Evolutionary conservation across 2,888 invertebrate genomes (phyloP).

Genomic region (Melanotus villosus): DNA sequence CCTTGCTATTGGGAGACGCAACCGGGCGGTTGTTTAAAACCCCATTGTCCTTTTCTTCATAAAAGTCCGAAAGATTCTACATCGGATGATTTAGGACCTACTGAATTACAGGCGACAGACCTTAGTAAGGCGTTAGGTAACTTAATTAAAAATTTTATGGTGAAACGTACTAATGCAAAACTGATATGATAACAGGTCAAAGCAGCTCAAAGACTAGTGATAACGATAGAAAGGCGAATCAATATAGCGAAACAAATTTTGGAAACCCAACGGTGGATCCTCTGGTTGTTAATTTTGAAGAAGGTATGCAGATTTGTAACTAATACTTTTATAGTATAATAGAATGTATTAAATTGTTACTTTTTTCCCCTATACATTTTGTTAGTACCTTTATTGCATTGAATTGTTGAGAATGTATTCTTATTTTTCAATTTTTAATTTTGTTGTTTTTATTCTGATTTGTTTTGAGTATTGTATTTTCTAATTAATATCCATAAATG

Average conservation of each 20-base stretch:
- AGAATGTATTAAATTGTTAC: conserved; percentile 39
- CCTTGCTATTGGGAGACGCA: conserved; percentile 92
- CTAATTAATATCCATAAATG: conserved; percentile 32
- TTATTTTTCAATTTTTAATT: conserved; percentile 23
- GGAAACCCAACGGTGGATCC: conserved; percentile 74
- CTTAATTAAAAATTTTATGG: not conserved
- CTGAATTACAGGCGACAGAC: conserved; percentile 48
- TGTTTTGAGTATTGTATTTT: conserved; percentile 25
- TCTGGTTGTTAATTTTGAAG: conserved; percentile 84
- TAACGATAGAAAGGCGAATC: conserved; percentile 52
- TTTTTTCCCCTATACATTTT: conserved; percentile 19
- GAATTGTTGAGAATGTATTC: conserved; percentile 37
- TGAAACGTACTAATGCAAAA: not conserved
- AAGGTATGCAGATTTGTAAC: conserved; percentile 83
- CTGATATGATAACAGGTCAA: conserved; percentile 30
- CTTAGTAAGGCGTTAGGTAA: conserved; percentile 43
- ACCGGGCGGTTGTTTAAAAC: conserved; percentile 87
- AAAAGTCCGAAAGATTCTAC: conserved; percentile 64
- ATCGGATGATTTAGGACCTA: conserved; percentile 52
- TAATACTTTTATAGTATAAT: conserved; percentile 51
- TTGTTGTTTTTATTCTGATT: conserved; percentile 15
- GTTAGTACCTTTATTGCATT: conserved; percentile 24
- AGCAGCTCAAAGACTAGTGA: conserved; percentile 48
- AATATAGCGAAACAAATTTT: conserved; percentile 59
- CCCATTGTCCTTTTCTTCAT: conserved; percentile 88